Conservation (phyloP, 2,888 invertebrate genomes). For the Agrochola lychnidis region DNA sequence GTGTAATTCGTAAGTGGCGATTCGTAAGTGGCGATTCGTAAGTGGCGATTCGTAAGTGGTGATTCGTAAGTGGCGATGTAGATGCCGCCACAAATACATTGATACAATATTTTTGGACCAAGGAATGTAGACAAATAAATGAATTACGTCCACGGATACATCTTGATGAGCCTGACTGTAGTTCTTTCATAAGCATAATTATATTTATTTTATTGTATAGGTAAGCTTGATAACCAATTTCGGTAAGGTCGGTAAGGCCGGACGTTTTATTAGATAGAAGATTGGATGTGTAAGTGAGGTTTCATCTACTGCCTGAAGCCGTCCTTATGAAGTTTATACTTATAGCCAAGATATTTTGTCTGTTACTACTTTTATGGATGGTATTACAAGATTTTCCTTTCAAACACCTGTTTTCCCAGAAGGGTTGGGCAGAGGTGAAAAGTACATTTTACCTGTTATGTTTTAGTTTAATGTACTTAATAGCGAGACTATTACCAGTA, state of each 20-base stretch:
- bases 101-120: too few species aligned
- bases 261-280: constrained; percentile 2
- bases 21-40: too few species aligned
- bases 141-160: neutral
- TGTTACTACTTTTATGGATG: neutral
- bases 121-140: too few species aligned
- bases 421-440: neutral
- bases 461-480: neutral
- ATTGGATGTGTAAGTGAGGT: constrained; percentile 18
- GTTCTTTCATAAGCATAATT: neutral
- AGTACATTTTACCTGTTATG: neutral
- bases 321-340: neutral
- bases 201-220: neutral
- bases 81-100: too few species aligned
- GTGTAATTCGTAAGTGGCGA: too few species aligned
- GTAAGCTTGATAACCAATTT: constrained; percentile 7
- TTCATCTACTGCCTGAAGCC: constrained; percentile 3
- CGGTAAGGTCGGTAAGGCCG: too few species aligned
- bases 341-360: neutral
- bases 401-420: neutral
- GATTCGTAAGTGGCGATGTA: too few species aligned
- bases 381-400: constrained; percentile 1
- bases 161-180: neutral
- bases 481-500: neutral
- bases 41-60: too few species aligned